Evolutionary conservation across 2,113 vertebrate genomes (phyloP), one percentile per base, ranked within the genome.

Genomic region (Sarotherodon lohbergeri): DNA sequence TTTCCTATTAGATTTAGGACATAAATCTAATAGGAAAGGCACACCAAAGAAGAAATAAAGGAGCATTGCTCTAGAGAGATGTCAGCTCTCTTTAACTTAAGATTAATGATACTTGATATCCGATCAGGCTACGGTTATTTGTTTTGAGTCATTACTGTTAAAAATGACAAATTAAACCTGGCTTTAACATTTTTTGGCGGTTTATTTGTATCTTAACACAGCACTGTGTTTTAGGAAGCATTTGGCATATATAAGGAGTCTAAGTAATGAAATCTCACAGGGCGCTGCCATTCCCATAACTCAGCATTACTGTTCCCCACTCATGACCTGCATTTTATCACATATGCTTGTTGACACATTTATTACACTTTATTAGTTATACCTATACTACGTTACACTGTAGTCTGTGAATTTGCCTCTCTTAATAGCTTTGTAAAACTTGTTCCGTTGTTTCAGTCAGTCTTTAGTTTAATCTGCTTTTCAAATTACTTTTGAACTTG

Each of bases 401-500:
- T 29, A 29, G 80, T 57, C 22, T 86, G 14, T 43, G 5, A 34
- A 63, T 36, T 46, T 54, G 12, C 19, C 2, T 32, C 36, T 86
- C 52, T 43, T 17, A 22, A 50, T 34, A 19, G 9, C 9, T 82
- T 32, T 79, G 10, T 8, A 68, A 73, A 86, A 39, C 55, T 79
- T 80, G 27, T 55, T 59, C 55, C 14, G 29, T 83, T 88, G 82
- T 81, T 89, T 68, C 11, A 87, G 63, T 76, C 80, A 63, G 54
- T 34, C 27, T 22, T 63, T 12, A 9, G 17, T 87, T 93, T 91
- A 84, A 92, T 89, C 89, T 95, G 93, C 85, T 95, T 93, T 95
- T 93, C 57, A 83, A 86, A 90, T 94, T 94, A 90, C 85, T 90
- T 92, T 89, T 92, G 90, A 93, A 94, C 91, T 89, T 90, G 88